Evolutionary conservation across 2,797 vertebrate genomes (phyloP).

Genomic region (Ptychobarbus kaznakovi): DNA sequence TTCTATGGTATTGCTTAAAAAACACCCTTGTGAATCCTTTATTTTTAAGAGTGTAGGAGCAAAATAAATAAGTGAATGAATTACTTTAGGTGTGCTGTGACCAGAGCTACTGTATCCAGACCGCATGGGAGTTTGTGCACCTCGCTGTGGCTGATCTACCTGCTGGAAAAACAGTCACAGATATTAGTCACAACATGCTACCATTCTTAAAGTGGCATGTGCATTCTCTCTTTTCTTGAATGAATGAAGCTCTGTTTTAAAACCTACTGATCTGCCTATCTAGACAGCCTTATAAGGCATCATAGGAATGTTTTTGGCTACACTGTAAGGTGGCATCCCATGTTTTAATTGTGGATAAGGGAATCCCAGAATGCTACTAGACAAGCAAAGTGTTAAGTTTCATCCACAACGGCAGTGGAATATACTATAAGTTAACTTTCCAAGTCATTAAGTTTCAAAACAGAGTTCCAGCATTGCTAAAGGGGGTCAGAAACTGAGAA

Average conservation of each 20-base stretch:
- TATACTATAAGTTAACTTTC: too few species aligned
- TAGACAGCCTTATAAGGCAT: neutral
- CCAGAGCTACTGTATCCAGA: constrained; percentile 78
- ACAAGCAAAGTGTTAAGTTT: neutral
- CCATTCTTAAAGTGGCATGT: neutral
- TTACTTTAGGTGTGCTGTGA: constrained; percentile 82
- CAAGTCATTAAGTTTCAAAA: neutral
- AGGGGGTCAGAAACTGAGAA: neutral
- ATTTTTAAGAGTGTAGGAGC: neutral
- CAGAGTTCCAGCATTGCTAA: neutral
- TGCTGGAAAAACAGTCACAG: constrained; percentile 71
- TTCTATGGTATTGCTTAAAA: neutral
- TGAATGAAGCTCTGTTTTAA: neutral
- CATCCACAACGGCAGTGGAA: neutral
- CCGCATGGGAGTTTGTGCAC: constrained; percentile 80
- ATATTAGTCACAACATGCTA: constrained; percentile 10
- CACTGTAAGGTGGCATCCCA: neutral
- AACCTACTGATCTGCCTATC: neutral
- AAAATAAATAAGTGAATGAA: neutral
- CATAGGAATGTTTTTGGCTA: neutral
- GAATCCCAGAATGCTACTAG: neutral
- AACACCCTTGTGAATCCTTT: neutral
- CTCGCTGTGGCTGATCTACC: constrained; percentile 78
- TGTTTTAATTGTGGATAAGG: neutral
- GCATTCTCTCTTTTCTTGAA: neutral